A percentile compares a stretch with the other conserved stretches of the same genome.
phyloP scores from a whole-genome alignment of 1,140 invertebrate genomes.

The Magallana ariakensis region DNA sequence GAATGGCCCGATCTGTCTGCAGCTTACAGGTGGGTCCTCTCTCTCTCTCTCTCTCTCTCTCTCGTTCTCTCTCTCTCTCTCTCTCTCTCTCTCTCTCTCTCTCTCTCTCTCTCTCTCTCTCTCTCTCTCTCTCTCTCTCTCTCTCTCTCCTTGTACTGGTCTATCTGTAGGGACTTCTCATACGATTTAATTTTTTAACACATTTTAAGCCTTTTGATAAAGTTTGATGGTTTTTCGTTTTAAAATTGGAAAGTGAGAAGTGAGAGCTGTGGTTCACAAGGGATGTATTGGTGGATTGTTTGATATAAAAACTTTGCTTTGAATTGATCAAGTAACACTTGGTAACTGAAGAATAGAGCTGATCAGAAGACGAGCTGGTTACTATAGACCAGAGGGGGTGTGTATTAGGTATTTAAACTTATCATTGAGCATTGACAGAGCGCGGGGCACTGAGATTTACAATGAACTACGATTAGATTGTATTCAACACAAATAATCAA shows the following conservation, averaged over 20 bases:
- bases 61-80: not conserved
- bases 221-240: no score
- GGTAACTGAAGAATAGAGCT: not conserved
- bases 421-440: constrained; percentile 8
- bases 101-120: not conserved
- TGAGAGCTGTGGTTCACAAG: no score
- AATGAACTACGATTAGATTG: constrained; percentile 14
- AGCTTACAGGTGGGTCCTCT: not conserved
- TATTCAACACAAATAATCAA: constrained; percentile 26
- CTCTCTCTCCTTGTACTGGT: no score
- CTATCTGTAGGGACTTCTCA: no score
- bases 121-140: no score
- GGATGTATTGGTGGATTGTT: no score
- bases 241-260: no score
- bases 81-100: not conserved
- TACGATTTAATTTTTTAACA: no score
- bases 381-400: not conserved
- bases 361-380: not conserved
- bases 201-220: no score
- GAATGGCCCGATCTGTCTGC: constrained; percentile 7
- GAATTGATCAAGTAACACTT: constrained; percentile 10
- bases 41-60: not conserved
- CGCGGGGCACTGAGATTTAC: constrained; percentile 2
- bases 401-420: constrained; percentile 3
- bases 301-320: no score